These are phyloP conservation scores for Mystacornis crossleyi DNA, from an alignment of 2,113 vertebrate species.

Conservation along the genomic window DNA sequence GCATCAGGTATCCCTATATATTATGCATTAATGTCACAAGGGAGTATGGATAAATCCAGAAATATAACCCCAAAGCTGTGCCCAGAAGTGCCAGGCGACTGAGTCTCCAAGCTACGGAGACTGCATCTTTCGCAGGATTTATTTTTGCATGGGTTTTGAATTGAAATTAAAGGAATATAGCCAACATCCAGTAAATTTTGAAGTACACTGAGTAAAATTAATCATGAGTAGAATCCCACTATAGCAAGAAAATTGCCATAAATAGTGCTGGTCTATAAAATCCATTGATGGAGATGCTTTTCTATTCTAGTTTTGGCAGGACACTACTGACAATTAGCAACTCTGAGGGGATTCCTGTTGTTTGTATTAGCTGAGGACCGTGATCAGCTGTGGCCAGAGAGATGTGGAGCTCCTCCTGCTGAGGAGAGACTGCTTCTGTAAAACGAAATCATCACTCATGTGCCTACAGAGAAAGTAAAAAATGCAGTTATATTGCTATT, in stretches of 20 bases:
- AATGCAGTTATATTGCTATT: neutral
- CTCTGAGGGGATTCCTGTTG: neutral
- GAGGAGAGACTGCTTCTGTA: neutral
- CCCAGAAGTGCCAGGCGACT: neutral
- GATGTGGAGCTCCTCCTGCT: neutral
- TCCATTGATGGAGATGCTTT: neutral
- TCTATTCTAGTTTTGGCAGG: neutral
- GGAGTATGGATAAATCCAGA: neutral
- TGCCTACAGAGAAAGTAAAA: neutral
- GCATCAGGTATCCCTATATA: neutral
- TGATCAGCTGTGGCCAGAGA: neutral
- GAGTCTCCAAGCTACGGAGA: neutral
- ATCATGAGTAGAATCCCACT: neutral
- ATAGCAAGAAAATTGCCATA: neutral
- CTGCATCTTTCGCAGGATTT: neutral
- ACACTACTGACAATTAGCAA: neutral
- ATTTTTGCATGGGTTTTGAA: neutral
- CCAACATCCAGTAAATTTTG: neutral
- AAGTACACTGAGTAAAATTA: neutral
- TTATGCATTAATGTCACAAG: neutral
- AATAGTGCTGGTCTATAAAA: neutral
- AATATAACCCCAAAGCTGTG: neutral
- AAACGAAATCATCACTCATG: accelerated
- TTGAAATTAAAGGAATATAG: neutral
- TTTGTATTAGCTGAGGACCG: accelerated